These are phyloP conservation scores for Hyppa rectilinea DNA, from an alignment of 2,888 invertebrate genomes.

Conservation along the genomic window DNA sequence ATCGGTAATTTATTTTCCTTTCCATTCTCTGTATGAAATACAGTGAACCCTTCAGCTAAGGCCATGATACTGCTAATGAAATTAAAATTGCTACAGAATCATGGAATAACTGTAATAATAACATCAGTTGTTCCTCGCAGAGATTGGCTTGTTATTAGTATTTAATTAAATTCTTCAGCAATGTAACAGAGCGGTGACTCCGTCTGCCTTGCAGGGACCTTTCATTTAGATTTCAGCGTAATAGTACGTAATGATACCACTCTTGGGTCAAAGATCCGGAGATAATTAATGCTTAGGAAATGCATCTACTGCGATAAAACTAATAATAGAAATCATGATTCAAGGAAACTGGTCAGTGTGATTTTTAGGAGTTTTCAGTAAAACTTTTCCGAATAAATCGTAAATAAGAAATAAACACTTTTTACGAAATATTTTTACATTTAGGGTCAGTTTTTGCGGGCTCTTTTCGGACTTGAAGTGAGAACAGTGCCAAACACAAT, in stretches of 20 bases:
- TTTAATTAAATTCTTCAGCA: constrained; percentile 72
- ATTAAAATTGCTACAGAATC: constrained; percentile 55
- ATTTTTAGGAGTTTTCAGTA: neutral
- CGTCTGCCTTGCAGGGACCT: constrained; percentile 65
- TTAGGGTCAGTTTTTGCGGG: neutral
- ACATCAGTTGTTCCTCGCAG: constrained; percentile 48
- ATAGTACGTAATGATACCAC: constrained; percentile 59
- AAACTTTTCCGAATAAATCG: neutral
- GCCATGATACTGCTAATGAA: constrained; percentile 49
- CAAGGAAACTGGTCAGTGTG: neutral
- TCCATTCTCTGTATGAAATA: constrained; percentile 33
- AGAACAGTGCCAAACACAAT: neutral
- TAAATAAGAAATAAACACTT: constrained; percentile 1
- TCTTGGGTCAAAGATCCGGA: constrained; percentile 41
- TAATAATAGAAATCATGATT: neutral
- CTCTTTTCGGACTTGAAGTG: neutral
- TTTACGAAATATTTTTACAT: neutral
- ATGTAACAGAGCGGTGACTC: constrained; percentile 56
- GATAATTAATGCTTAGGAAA: constrained; percentile 39
- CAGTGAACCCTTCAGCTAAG: constrained; percentile 26
- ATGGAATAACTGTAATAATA: constrained; percentile 55
- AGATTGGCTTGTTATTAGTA: constrained; percentile 67
- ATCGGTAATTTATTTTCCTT: constrained; percentile 42
- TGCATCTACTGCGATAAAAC: constrained; percentile 15
- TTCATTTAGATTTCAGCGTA: constrained; percentile 73